Base-by-base conservation (phyloP, 35 echinoderm and acorn worm genomes). In the Ptychodera flava region DNA sequence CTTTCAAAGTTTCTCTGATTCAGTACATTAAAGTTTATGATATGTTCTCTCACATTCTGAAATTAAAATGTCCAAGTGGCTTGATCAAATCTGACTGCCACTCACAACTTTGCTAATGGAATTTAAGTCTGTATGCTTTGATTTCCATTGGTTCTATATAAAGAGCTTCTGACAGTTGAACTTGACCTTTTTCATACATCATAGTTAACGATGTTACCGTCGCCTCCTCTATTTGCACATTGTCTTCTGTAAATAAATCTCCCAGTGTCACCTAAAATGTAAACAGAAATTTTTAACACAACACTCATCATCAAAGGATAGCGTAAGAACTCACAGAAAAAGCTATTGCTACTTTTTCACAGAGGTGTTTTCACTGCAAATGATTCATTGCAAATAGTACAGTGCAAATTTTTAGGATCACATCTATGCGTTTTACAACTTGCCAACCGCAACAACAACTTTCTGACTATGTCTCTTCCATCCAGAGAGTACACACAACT, bases 131-230 rank as follows among this genome's bases (percentile, higher is more conserved):
- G 35, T 97, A 94, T 78, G 95, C 93, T 76, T 91, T 94, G 2
- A 94, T 76, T 88, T 94, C 92, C 95, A 93, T 94, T 30, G 89
- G 92, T 38, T 97, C 86, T 77, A 97, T 38, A n/a, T 89, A 87
- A 16, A 97, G 80, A 0, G 37, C 52, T 34, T 89, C 77, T 78
- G 85, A 84, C 32, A 79, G 78, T 32, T 78, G 78, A n/a, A 97
- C 31, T 36, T 93, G 88, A 34, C 84, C 81, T 77, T 89, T 87
- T 53, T 97, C 95, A 64, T 97, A 93, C 84, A 94, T 93, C 10
- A 78, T 92, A 35, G 95, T 93, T 36, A 97, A 76, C n/a, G 95
- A 93, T 16, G 95, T 93, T 28, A 85, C 34, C 77, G 90, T 87
- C 12, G 92, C 84, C 10, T 92, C 85, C 78, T 91, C 29, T 2